Evolutionary conservation across 37 sponge, comb jelly and placozoan species (phyloP).

Genomic region (Theonella swinhoei): DNA sequence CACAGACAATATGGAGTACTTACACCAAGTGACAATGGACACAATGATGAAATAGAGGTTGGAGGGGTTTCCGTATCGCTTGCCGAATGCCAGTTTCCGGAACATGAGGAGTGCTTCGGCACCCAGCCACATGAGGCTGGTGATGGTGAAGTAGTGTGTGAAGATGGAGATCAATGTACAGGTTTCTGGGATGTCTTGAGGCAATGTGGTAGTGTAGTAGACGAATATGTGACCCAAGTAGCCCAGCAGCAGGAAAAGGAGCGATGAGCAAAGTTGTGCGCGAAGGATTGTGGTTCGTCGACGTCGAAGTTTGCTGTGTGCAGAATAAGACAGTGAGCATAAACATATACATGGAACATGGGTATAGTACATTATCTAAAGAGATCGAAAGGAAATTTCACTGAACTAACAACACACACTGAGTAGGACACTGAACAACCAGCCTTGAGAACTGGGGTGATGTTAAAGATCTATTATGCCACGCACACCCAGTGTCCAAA

Average conservation of each 20-base stretch:
- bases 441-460: too few relatives aligned
- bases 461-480: too few relatives aligned
- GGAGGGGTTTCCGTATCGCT: not conserved
- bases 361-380: not conserved
- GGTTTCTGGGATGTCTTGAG: not conserved
- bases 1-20: not conserved
- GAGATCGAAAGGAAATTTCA: not conserved
- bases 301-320: slow-evolving; percentile 40
- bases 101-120: slow-evolving; percentile 44
- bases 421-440: too few relatives aligned
- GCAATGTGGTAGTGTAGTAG: slow-evolving; percentile 6
- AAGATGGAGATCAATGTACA: slow-evolving; percentile 34
- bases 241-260: slow-evolving; percentile 35
- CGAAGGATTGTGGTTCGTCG: slow-evolving; percentile 28
- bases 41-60: not conserved
- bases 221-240: slow-evolving; percentile 10
- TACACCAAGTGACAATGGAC: slow-evolving; percentile 61
- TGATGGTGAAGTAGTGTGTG: slow-evolving; percentile 62
- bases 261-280: slow-evolving; percentile 39
- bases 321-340: not conserved
- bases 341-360: not conserved
- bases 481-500: too few relatives aligned
- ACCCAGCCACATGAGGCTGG: slow-evolving; percentile 33
- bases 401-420: too few relatives aligned
- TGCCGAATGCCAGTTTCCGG: slow-evolving; percentile 17